phyloP scores from a whole-genome alignment of 1,140 invertebrate genomes.

The Penaeus chinensis region DNA sequence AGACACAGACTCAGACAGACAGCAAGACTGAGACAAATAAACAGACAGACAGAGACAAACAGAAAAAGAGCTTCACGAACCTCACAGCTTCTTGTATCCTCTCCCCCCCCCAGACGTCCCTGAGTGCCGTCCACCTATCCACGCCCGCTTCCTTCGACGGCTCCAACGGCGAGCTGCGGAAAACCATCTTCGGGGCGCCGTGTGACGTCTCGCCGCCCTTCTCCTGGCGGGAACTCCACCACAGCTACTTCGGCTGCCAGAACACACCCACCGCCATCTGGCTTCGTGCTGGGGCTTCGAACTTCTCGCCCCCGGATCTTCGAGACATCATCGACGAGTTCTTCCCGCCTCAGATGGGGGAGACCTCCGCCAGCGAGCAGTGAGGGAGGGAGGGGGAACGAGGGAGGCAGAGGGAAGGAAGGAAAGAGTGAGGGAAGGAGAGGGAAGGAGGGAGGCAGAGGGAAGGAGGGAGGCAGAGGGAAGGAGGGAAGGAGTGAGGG shows the following conservation, averaged over 20 bases:
- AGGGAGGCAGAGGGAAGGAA: too few species aligned
- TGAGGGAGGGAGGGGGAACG: too few species aligned
- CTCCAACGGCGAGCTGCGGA: conserved; percentile 64
- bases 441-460: too few species aligned
- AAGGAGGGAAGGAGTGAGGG: too few species aligned
- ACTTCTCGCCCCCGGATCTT: conserved; percentile 28
- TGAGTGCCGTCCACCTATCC: conserved; percentile 66
- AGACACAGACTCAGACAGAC: too few species aligned
- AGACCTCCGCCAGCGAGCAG: too few species aligned
- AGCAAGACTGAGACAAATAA: too few species aligned
- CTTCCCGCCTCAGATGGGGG: conserved; percentile 1
- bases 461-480: too few species aligned
- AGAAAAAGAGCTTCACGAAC: too few species aligned
- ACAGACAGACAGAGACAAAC: too few species aligned
- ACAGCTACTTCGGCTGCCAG: conserved; percentile 70
- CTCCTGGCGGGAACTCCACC: conserved; percentile 68
- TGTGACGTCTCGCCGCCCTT: conserved; percentile 70
- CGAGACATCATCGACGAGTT: conserved; percentile 34
- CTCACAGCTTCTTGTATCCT: background rate
- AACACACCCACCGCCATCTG: conserved; percentile 69
- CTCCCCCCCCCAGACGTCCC: conserved; percentile 65
- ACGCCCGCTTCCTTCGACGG: conserved; percentile 66
- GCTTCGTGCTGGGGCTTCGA: conserved; percentile 57
- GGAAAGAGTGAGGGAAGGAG: too few species aligned
- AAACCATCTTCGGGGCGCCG: conserved; percentile 70